Conservation (phyloP, 1,140 invertebrate genomes). For the Ptiloglossa arizonensis region DNA sequence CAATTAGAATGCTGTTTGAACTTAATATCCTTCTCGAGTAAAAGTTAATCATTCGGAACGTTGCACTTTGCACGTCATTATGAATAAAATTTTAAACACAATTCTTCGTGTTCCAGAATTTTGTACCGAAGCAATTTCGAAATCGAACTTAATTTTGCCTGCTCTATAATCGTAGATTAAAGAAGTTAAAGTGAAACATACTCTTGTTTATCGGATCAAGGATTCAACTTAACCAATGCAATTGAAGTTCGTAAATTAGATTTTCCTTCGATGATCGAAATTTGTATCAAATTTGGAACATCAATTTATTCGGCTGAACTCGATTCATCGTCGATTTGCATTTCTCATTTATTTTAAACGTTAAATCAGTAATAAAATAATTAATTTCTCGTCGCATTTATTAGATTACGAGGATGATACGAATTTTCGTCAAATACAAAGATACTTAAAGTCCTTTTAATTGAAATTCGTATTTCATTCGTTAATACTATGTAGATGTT, state of each 20-base stretch:
- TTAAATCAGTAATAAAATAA: not conserved
- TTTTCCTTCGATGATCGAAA: not conserved
- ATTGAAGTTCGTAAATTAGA: not conserved
- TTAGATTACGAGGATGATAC: not conserved
- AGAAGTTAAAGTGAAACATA: not conserved
- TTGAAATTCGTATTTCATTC: constrained; percentile 3
- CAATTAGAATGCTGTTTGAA: not conserved
- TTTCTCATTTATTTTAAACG: not conserved
- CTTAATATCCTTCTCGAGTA: not conserved
- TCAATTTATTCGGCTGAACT: not conserved
- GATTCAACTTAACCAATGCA: not conserved
- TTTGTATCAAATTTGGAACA: not conserved
- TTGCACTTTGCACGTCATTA: not conserved
- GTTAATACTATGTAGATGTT: constrained; percentile 5
- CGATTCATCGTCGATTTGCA: not conserved
- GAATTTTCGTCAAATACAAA: not conserved
- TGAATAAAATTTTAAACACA: not conserved
- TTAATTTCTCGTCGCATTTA: not conserved
- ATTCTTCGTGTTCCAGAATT: not conserved
- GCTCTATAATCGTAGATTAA: too few species aligned
- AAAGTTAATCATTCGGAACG: not conserved
- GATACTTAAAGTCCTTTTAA: not conserved
- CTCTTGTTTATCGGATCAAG: not conserved
- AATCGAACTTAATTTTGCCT: not conserved
- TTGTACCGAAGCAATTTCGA: not conserved